These are phyloP conservation scores for Paelopatides confundens DNA, from an alignment of 53 echinoderm and acorn worm genomes.

Conservation along the genomic window DNA sequence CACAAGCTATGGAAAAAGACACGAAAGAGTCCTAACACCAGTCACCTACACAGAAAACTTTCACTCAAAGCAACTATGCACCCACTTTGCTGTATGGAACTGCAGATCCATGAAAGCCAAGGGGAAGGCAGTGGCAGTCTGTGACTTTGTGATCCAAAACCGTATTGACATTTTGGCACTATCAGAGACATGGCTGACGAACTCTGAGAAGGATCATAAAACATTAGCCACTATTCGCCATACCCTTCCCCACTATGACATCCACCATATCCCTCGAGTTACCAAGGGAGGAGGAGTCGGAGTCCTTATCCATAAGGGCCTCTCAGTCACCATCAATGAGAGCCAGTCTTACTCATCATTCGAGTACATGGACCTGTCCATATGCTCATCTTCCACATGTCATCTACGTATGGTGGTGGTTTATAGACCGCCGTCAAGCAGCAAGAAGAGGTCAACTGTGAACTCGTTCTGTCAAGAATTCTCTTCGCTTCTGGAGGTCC, in stretches of 20 bases:
- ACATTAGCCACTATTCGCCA: conserved; percentile 5
- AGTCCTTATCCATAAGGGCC: conserved; percentile 51
- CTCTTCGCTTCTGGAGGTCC: conserved; percentile 55
- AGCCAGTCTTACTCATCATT: conserved; percentile 24
- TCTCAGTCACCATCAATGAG: conserved; percentile 24
- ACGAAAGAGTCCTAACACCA: no score
- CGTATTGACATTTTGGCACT: background rate
- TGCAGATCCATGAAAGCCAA: no score
- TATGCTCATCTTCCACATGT: conserved; percentile 4
- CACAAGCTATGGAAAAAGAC: no score
- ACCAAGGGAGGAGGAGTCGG: conserved; percentile 61
- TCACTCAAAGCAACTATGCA: no score
- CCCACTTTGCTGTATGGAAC: no score
- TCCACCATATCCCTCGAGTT: conserved; percentile 28
- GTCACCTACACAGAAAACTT: no score
- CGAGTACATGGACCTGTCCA: conserved; percentile 51
- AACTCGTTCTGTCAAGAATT: conserved; percentile 36
- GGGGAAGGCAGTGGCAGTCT: no score
- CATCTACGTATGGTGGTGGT: conserved; percentile 41
- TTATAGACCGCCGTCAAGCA: conserved; percentile 55
- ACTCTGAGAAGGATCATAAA: background rate
- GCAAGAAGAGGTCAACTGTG: conserved; percentile 10
- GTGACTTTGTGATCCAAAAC: background rate
- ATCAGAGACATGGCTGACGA: conserved; percentile 43
- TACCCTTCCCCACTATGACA: conserved; percentile 9